Percentiles rank a stretch among this genome's conserved stretches.
Conservation (phyloP, 2,888 invertebrate genomes). For the Rugalucina vietnamica region DNA sequence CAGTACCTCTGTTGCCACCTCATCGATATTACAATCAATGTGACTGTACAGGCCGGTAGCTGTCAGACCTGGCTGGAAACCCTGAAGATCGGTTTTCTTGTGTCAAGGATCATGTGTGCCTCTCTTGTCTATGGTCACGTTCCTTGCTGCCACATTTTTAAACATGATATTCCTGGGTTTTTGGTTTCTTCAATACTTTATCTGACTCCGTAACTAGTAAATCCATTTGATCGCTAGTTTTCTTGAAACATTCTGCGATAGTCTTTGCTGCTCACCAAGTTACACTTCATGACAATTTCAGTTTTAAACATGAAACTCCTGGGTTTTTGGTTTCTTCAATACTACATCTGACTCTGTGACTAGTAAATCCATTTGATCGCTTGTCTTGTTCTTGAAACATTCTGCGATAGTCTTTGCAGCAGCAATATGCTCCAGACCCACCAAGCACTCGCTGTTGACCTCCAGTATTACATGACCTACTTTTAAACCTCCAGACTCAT, state of each 20-base stretch:
- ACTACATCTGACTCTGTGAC: conserved; percentile 85
- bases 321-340: conserved; percentile 19
- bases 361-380: conserved; percentile 95
- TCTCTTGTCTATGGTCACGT: too few relatives aligned
- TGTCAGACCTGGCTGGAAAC: too few relatives aligned
- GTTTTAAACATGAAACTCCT: background rate
- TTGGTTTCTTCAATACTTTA: conserved; percentile 27
- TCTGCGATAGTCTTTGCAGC: conserved; percentile 96
- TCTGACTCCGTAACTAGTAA: conserved; percentile 89
- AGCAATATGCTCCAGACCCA: conserved; percentile 93
- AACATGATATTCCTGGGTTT: background rate
- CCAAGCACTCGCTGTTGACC: conserved; percentile 91
- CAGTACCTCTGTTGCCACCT: too few relatives aligned
- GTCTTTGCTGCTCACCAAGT: conserved; percentile 94
- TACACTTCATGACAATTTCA: too few relatives aligned
- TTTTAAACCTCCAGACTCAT: conserved; percentile 95
- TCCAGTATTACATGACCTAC: conserved; percentile 97
- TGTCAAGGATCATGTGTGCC: too few relatives aligned
- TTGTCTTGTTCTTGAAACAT: conserved; percentile 94
- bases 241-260: conserved; percentile 96
- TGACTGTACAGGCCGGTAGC: too few relatives aligned
- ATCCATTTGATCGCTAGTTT: conserved; percentile 94
- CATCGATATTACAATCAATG: too few relatives aligned
- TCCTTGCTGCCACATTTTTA: too few relatives aligned
- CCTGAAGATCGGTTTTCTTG: too few relatives aligned